These are phyloP conservation scores for Callopanchax toddi DNA, from an alignment of 2,113 vertebrate genomes.

Conservation along the genomic window DNA sequence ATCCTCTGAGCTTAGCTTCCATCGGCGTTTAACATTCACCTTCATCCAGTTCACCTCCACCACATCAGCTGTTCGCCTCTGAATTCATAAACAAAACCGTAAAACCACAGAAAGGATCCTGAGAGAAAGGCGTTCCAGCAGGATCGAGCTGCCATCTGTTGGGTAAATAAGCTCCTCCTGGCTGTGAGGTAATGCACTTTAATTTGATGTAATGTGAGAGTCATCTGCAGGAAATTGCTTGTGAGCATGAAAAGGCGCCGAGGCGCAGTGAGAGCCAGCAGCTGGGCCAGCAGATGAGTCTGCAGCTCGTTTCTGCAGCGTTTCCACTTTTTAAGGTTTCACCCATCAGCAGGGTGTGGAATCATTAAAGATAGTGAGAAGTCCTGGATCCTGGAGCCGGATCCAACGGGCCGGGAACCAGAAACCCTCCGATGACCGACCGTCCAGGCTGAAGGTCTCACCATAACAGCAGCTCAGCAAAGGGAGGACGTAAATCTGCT, in stretches of 20 bases:
- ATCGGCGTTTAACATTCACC: slow-evolving; percentile 16
- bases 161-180: slow-evolving; percentile 62
- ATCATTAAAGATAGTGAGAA: no score
- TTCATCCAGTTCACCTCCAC: neutral
- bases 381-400: no score
- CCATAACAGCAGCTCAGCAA: no score
- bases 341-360: slow-evolving; percentile 34
- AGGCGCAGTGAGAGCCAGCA: slow-evolving; percentile 68
- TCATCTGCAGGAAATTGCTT: slow-evolving; percentile 74
- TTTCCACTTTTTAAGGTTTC: slow-evolving; percentile 21
- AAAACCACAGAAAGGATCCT: slow-evolving; percentile 39
- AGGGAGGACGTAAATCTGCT: no score
- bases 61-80: slow-evolving; percentile 9
- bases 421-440: no score
- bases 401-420: no score
- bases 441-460: no score
- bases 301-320: slow-evolving; percentile 29
- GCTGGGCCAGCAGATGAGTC: slow-evolving; percentile 69
- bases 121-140: slow-evolving; percentile 41
- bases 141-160: slow-evolving; percentile 59
- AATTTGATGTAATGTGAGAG: slow-evolving; percentile 70
- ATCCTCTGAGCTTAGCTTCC: no score
- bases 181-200: slow-evolving; percentile 65
- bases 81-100: slow-evolving; percentile 29
- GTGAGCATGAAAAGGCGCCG: slow-evolving; percentile 58